Base-by-base conservation (phyloP, 1,140 invertebrate species). In the Drosophila nikananu region DNA sequence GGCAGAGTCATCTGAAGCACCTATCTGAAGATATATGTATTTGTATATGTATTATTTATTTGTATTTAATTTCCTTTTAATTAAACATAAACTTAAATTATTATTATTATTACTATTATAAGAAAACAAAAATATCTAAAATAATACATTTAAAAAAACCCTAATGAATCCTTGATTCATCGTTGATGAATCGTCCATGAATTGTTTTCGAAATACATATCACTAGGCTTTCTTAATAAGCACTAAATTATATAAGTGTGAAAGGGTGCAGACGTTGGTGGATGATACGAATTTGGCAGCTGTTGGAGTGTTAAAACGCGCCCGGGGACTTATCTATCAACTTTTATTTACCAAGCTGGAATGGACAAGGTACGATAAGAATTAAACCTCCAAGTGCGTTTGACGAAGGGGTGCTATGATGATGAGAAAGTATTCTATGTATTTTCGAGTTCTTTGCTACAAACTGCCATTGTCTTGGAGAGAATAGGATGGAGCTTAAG, bases 281-380 rank as follows among this genome's bases (percentile, higher is more conserved):
- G 66, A 46, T 77, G 55, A 75, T 80, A 66, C 61, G 42, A 79
- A 63, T 72, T 81, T 81, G 61, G 80, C 73, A 81, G 70, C 62
- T 80, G 65, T 49, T 48, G 80, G 48, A 32, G 55, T 41, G 19
- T 61, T 44, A 19, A 42, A 30, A 41, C 17, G 42, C 73, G 37
- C 48, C 9, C 42, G 35, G n/a, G 19, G 21, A 32, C 13, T 39
- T 49, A 35, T 46, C 48, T 30, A 52, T 27, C 37, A 48, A 25
- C 13, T 60, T 62, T 58, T 83, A 81, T 83, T 81, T 81, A 75
- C 74, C 52, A 58, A 71, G 64, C 82, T 59, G 37, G 71, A 57
- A 65, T 83, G 76, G 80, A 80, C 75, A 83, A n/a, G 64, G 58
- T 30, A 32, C 80, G 81, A 83, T 83, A 83, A 83, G 81, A 83